These are phyloP conservation scores for Ptilorrhoa leucosticta DNA, from an alignment of 2,113 vertebrate genomes.

Conservation along the genomic window DNA sequence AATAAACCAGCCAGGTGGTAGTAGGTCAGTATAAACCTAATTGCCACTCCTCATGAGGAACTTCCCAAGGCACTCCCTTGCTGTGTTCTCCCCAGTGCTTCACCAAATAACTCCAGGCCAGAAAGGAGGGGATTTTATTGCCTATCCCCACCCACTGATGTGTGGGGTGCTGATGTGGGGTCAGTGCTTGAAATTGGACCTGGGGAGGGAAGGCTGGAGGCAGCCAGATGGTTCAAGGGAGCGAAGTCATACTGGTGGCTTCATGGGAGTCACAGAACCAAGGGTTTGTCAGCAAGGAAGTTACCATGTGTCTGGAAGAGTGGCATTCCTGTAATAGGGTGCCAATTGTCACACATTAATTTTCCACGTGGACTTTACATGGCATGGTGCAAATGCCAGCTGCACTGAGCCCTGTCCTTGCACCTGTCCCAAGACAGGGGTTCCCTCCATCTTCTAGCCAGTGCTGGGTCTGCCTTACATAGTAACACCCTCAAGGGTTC, in stretches of 20 bases:
- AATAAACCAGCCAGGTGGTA: not conserved
- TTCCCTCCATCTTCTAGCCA: not conserved
- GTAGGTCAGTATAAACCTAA: not conserved
- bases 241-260: not conserved
- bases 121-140: not conserved
- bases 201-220: not conserved
- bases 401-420: not conserved
- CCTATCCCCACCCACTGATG: not conserved
- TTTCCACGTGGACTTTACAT: not conserved
- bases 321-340: not conserved
- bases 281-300: not conserved
- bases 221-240: not conserved
- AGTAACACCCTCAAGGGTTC: not conserved
- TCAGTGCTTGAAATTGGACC: not conserved
- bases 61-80: not conserved
- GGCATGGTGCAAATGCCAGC: rapidly evolving
- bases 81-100: rapidly evolving
- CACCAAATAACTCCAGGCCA: not conserved
- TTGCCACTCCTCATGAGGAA: not conserved
- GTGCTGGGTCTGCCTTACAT: not conserved
- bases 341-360: not conserved
- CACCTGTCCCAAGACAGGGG: not conserved
- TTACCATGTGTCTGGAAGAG: not conserved
- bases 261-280: not conserved
- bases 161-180: not conserved